These are phyloP conservation scores for Aviceda subcristata DNA, from an alignment of 2,113 vertebrate genomes.

Conservation along the genomic window DNA sequence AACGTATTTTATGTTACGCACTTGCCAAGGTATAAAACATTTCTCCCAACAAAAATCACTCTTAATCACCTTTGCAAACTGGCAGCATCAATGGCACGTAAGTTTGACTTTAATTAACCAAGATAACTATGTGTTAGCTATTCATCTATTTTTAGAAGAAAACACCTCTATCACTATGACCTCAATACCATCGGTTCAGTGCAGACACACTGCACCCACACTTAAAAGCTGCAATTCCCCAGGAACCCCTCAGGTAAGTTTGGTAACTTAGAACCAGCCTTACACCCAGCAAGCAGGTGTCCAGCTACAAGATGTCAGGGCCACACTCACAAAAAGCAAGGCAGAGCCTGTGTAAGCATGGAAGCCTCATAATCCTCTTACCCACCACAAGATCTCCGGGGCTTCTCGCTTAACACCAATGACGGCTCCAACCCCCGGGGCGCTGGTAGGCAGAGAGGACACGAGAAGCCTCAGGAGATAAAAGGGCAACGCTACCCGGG, in stretches of 20 bases:
- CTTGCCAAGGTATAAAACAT: rapidly evolving
- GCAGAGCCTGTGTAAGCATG: not conserved
- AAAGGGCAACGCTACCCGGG: rapidly evolving
- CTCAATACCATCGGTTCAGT: not conserved
- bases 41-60: not conserved
- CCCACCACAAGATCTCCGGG: not conserved
- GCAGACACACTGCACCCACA: rapidly evolving
- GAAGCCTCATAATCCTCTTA: not conserved
- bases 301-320: rapidly evolving
- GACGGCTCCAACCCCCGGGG: not conserved
- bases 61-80: not conserved
- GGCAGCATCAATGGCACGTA: rapidly evolving
- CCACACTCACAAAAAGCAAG: rapidly evolving
- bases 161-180: not conserved
- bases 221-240: too few species aligned
- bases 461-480: not conserved
- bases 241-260: rapidly evolving
- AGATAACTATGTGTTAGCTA: rapidly evolving
- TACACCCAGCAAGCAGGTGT: rapidly evolving
- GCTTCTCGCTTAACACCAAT: not conserved
- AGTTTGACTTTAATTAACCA: not conserved
- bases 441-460: not conserved
- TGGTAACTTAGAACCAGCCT: rapidly evolving
- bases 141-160: not conserved
- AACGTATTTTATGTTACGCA: rapidly evolving